Base-by-base conservation (phyloP, 1,140 invertebrate genomes). In the Drosophila takahashii region DNA sequence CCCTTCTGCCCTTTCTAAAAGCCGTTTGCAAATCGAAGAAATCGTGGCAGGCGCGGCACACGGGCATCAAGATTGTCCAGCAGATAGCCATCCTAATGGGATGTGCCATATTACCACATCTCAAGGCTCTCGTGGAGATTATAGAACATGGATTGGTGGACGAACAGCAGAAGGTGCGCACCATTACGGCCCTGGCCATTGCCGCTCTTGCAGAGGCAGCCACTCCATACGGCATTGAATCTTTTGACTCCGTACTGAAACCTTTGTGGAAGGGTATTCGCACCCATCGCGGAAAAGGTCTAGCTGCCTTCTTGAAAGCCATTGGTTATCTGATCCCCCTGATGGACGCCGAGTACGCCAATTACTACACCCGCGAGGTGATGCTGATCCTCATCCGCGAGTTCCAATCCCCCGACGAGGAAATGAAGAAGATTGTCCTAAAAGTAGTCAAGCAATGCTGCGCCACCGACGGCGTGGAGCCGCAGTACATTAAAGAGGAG, bases 361-460 rank as follows among this genome's bases (percentile, higher is more conserved):
- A 99, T 92, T 99, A 99, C 92, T 99, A 99, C 92, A 99, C 99
- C 13, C 95, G 98, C 74, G 99, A 99, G 96, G 99, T 99, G 85
- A 99, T 99, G 99, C 94, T 99, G 90, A 99, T 99, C 93, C 93
- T 99, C 7, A 99, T 99, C 90, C 95, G 99, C 93, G 99, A 99
- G 93, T 99, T 99, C 92, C 98, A 99, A 92, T 99, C 98, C 47
- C 99, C 99, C 3, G 99, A 99, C 93, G 99, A 99, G 93, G 99
- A 99, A 95, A 99, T 99, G 99, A 99, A 99, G 92, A 99, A 99
- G 92, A 99, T 99, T 93, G 99, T 99, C 1, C 94, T 99, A 39
- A 99, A 99, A 94, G 98, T 99, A 69, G 99, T 99, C n/a, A 99
- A 99, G 93, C 99, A 99, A 93, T 99, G 99, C 93, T 99, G 99